A percentile compares a stretch with the other conserved stretches of the same genome.
Evolutionary conservation across 2,888 invertebrate species (phyloP).

Genomic region (Epirrita christyi): DNA sequence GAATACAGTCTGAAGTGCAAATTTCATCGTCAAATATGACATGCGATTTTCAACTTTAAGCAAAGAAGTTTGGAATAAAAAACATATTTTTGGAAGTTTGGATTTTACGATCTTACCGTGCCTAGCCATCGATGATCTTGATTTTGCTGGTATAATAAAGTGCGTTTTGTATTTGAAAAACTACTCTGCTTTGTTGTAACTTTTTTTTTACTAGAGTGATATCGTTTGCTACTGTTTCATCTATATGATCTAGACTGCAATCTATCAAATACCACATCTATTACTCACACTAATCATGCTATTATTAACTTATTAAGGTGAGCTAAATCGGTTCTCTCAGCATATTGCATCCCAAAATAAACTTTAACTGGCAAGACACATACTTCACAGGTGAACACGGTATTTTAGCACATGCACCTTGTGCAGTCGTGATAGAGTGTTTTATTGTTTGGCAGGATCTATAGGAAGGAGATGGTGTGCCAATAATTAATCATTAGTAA

Average conservation of each 20-base stretch:
- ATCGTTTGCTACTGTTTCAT: too few relatives aligned
- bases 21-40: too few relatives aligned
- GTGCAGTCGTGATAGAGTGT: conserved; percentile 14
- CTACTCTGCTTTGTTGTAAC: too few relatives aligned
- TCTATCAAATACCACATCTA: conserved; percentile 3
- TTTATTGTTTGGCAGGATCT: conserved; percentile 18
- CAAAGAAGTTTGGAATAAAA: too few relatives aligned
- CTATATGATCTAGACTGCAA: not conserved
- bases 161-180: too few relatives aligned
- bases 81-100: too few relatives aligned
- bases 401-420: conserved; percentile 7
- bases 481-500: conserved; percentile 29
- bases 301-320: conserved; percentile 31
- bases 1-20: too few relatives aligned
- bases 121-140: too few relatives aligned
- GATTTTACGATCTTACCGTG: too few relatives aligned
- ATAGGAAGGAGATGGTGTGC: conserved; percentile 31
- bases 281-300: conserved; percentile 21
- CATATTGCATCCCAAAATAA: conserved; percentile 33
- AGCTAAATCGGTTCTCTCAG: conserved; percentile 33
- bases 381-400: conserved; percentile 34
- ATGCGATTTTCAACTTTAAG: too few relatives aligned
- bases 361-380: conserved; percentile 19
- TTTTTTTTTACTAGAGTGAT: too few relatives aligned
- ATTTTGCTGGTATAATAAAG: too few relatives aligned